These are phyloP conservation scores for Anodontia alba DNA, from an alignment of 2,888 invertebrate species.

Conservation along the genomic window DNA sequence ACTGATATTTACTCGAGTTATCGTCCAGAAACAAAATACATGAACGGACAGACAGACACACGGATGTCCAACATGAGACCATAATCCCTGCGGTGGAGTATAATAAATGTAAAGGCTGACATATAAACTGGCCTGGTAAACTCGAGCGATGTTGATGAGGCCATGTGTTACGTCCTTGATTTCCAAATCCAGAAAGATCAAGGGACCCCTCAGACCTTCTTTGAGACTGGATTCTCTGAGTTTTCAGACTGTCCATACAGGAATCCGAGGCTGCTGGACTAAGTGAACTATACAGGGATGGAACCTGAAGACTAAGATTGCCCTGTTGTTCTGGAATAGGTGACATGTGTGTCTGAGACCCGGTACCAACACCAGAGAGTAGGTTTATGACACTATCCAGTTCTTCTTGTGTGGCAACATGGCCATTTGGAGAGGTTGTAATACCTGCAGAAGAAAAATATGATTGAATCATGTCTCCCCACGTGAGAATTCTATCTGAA, in stretches of 20 bases:
- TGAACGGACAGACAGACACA: no score
- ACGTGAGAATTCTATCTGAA: no score
- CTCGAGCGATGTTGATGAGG: slow-evolving; percentile 77
- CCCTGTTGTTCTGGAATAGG: slow-evolving; percentile 67
- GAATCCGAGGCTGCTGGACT: slow-evolving; percentile 51
- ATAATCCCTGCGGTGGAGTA: no score
- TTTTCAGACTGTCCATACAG: slow-evolving; percentile 30
- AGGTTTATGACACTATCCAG: slow-evolving; percentile 82
- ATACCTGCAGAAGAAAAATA: neutral
- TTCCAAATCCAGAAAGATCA: slow-evolving; percentile 69
- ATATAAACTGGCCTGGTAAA: slow-evolving; percentile 70
- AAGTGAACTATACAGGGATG: slow-evolving; percentile 18
- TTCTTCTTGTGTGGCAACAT: slow-evolving; percentile 80
- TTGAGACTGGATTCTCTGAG: slow-evolving; percentile 63
- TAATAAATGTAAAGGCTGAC: no score
- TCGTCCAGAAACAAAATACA: no score
- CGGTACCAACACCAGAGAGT: slow-evolving; percentile 71
- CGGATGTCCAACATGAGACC: no score
- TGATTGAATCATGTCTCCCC: neutral
- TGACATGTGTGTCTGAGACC: slow-evolving; percentile 52
- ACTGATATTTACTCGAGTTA: no score
- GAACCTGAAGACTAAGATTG: slow-evolving; percentile 33
- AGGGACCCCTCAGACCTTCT: slow-evolving; percentile 78
- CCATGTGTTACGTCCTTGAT: slow-evolving; percentile 71
- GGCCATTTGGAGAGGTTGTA: slow-evolving; percentile 28